Base-by-base conservation (phyloP, 2,888 invertebrate species). In the Trichogramma evanescens region DNA sequence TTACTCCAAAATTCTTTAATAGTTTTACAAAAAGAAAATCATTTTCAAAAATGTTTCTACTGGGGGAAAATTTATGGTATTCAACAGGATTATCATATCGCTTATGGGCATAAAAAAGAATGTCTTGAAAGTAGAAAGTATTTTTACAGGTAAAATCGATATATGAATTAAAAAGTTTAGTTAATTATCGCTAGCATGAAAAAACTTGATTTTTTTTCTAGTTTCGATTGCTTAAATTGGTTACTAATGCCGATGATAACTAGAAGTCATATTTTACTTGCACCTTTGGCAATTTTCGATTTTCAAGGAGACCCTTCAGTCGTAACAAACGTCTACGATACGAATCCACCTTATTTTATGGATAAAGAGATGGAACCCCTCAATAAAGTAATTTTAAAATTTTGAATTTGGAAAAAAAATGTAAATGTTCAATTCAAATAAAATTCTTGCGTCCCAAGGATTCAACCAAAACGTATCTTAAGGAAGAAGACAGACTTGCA, bases 31-130 rank as follows among this genome's bases (percentile, higher is more conserved):
- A 86, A 86, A 65, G 92, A 94, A 74, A 92, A 93, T 77, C 91
- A 92, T 74, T 93, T 93, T 75, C 78, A 82, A 10, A 84, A 86
- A 72, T 84, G 91, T 56, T 93, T 87, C 72, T 91, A 93, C 72
- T 93, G 93, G 92, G 95, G 94, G 0, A 86, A 88, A 72, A 86
- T 95, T 56, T 83, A 86, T 66, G 93, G 91, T 1, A 79, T 84
- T 0, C 85, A 86, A 66, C 82, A 82, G 13, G 93, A 93, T 77
- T 95, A 95, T 75, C 91, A 88, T 72, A 84, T 95, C 63, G 89
- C 91, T 2, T 91, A 86, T 70, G 94, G 95, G 9, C 86, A 88
- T 66, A 80, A 81, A 26, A 84, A 82, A 64, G 91, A 95, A 74
- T 89, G 87, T 56, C 75, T 93, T 49, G 75, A 79, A 26, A 87